Percentiles rank a stretch among this genome's conserved stretches.
These are phyloP conservation scores for Cochlearius cochlearius DNA, from an alignment of 2,113 vertebrate species.

Conservation along the genomic window DNA sequence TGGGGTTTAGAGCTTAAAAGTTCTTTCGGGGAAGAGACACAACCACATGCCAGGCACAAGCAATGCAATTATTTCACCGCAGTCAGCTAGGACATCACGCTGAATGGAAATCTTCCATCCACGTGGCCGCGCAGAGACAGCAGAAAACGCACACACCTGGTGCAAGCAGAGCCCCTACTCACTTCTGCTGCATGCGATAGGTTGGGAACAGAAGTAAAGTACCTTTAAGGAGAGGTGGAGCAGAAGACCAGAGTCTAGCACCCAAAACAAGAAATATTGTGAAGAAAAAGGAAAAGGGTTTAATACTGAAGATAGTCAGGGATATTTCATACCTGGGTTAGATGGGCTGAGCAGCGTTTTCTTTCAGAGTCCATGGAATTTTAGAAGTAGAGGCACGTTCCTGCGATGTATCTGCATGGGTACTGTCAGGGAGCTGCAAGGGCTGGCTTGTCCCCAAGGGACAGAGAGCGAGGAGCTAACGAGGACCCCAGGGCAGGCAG, in stretches of 20 bases:
- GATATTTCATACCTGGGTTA: not conserved
- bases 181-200: not conserved
- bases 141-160: not conserved
- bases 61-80: not conserved
- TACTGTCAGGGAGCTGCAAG: not conserved
- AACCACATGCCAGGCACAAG: not conserved
- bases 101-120: not conserved
- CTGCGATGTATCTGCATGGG: fast-evolving
- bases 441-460: not conserved
- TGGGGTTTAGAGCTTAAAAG: not conserved
- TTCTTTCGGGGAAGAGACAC: not conserved
- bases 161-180: not conserved
- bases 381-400: not conserved
- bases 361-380: not conserved
- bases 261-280: not conserved
- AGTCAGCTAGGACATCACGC: no score
- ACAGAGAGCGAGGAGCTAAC: no score
- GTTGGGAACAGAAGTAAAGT: not conserved
- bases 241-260: not conserved
- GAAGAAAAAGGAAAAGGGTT: not conserved
- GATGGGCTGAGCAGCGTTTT: not conserved
- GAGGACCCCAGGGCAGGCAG: not conserved
- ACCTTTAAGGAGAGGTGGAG: not conserved
- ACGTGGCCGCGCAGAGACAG: fast-evolving
- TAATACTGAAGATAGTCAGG: not conserved